Percentiles rank a stretch among this genome's conserved stretches.
Evolutionary conservation across 1,140 invertebrate genomes (phyloP).

Genomic region (Leptonema lineaticorne): DNA sequence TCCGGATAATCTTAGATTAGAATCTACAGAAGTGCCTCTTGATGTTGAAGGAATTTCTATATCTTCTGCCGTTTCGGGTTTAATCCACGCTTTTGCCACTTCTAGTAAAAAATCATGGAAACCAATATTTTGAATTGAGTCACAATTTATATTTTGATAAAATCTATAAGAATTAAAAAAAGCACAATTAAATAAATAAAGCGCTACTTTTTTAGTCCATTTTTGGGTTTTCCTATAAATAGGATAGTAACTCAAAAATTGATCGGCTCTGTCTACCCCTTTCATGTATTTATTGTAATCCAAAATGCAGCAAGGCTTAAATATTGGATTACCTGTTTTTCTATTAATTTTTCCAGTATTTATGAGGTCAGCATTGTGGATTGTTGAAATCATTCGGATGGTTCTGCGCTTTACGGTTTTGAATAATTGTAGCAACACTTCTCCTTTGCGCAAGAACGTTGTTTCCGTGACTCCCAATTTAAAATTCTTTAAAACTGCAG

Average conservation of each 20-base stretch:
- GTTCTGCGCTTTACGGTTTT: conserved; percentile 32
- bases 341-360: conserved; percentile 36
- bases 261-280: conserved; percentile 30
- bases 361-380: conserved; percentile 37
- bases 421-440: conserved; percentile 39
- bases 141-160: neutral
- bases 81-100: conserved; percentile 31
- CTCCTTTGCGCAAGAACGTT: conserved; percentile 33
- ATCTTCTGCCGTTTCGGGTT: neutral
- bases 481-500: conserved; percentile 32
- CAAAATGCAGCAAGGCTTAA: conserved; percentile 35
- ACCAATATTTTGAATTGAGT: neutral
- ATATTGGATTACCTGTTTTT: conserved; percentile 31
- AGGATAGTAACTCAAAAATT: conserved; percentile 29
- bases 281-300: conserved; percentile 36
- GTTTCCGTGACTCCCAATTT: conserved; percentile 34
- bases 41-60: conserved; percentile 1
- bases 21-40: conserved; percentile 1
- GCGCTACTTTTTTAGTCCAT: conserved; percentile 32
- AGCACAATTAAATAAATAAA: conserved; percentile 33
- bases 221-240: conserved; percentile 30
- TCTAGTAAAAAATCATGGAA: conserved; percentile 27
- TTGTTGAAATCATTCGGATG: conserved; percentile 38
- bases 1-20: conserved; percentile 25
- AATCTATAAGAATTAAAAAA: conserved; percentile 30